Conservation (phyloP, 2,113 vertebrate genomes). For the Sprattus sprattus region DNA sequence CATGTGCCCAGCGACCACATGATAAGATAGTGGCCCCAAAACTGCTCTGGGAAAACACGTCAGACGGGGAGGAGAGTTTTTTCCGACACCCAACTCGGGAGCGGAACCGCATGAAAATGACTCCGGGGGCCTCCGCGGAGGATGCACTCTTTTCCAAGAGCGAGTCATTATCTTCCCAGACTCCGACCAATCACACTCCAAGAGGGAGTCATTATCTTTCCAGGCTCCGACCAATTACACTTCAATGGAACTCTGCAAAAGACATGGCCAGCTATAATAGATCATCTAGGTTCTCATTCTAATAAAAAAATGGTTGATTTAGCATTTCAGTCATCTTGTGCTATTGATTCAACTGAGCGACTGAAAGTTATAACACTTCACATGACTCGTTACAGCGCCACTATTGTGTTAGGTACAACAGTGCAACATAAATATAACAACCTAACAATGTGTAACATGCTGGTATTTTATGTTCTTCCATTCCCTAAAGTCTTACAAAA, state of each 20-base stretch:
- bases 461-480: neutral
- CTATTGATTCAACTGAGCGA: no score
- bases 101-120: constrained; percentile 54
- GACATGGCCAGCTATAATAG: neutral
- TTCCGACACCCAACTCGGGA: constrained; percentile 55
- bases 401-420: no score
- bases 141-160: neutral
- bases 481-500: neutral
- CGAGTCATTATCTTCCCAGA: constrained; percentile 27
- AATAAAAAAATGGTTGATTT: no score
- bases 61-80: constrained; percentile 34
- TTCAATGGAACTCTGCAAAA: constrained; percentile 33
- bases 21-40: constrained; percentile 33
- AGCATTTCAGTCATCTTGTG: neutral
- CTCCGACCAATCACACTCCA: constrained; percentile 38
- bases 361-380: no score
- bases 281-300: neutral
- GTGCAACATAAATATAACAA: neutral
- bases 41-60: neutral
- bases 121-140: constrained; percentile 48
- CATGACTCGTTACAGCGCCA: no score
- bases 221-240: constrained; percentile 42
- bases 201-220: constrained; percentile 22
- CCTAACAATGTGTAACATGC: neutral
- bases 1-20: constrained; percentile 47